phyloP scores from a whole-genome alignment of 1,140 invertebrate species.

The Drosophila obscura region DNA sequence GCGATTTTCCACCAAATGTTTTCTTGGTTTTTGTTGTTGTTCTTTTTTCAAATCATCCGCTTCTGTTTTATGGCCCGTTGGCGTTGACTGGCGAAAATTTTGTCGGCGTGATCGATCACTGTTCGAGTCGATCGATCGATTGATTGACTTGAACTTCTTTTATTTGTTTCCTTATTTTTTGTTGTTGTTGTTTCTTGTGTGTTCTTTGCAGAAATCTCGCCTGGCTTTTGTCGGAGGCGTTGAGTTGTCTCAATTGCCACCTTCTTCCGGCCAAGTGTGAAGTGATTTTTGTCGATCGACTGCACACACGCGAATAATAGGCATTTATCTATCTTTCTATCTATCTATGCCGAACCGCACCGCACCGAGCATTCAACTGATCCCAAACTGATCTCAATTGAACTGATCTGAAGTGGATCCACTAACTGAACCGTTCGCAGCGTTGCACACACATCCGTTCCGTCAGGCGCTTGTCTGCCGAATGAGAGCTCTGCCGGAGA shows the following conservation, averaged over 20 bases:
- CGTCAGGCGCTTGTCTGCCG: constrained; percentile 66
- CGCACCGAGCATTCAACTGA: neutral
- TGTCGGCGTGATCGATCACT: constrained; percentile 26
- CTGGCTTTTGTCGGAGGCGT: constrained; percentile 39
- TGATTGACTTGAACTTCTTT: constrained; percentile 52
- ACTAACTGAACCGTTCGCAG: neutral
- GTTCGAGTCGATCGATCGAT: constrained; percentile 52
- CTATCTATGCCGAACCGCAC: constrained; percentile 3
- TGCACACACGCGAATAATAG: neutral
- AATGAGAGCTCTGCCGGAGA: constrained; percentile 54
- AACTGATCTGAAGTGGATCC: constrained; percentile 2
- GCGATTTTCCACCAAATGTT: constrained; percentile 1
- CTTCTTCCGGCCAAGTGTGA: constrained; percentile 71
- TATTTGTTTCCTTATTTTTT: constrained; percentile 31
- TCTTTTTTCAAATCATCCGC: constrained; percentile 15
- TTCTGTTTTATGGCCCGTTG: constrained; percentile 55
- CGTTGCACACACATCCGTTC: constrained; percentile 61
- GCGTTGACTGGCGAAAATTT: constrained; percentile 64
- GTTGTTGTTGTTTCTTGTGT: constrained; percentile 10
- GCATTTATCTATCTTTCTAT: constrained; percentile 6
- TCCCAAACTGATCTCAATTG: neutral
- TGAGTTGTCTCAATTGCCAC: constrained; percentile 75
- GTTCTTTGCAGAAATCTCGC: constrained; percentile 20
- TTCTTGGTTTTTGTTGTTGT: constrained; percentile 20
- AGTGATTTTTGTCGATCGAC: constrained; percentile 39